A percentile compares a stretch with the other conserved stretches of the same genome.
These are phyloP conservation scores for Tragelaphus imberbis DNA, from an alignment of 2,113 vertebrate genomes.

Conservation along the genomic window DNA sequence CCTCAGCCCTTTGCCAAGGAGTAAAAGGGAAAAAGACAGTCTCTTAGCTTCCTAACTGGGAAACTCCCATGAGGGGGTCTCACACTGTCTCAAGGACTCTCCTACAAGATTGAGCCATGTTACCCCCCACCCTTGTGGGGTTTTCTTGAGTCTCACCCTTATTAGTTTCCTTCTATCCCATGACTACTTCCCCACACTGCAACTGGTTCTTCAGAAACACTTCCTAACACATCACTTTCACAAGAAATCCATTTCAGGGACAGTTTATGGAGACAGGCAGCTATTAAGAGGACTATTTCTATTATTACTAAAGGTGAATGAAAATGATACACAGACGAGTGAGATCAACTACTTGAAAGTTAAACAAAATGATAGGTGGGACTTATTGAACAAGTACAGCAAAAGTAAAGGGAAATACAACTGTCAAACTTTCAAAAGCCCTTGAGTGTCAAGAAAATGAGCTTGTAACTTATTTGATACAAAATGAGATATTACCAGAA, in stretches of 20 bases:
- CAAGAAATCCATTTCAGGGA: not conserved
- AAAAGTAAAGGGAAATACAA: not conserved
- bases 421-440: not conserved
- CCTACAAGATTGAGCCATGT: not conserved
- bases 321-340: not conserved
- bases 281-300: not conserved
- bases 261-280: not conserved
- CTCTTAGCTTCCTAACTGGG: not conserved
- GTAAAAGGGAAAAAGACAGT: not conserved
- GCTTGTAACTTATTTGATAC: not conserved
- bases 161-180: not conserved
- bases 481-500: not conserved
- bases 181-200: not conserved
- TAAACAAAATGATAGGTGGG: not conserved
- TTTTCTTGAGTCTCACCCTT: not conserved
- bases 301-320: not conserved
- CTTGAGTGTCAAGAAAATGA: not conserved
- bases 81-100: not conserved
- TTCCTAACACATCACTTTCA: not conserved
- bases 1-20: not conserved
- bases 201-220: not conserved
- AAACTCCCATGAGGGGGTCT: not conserved
- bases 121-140: fast-evolving
- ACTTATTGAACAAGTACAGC: not conserved
- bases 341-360: not conserved